Base-by-base conservation (phyloP, 2,888 invertebrate genomes). In the Marasmarcha lunaedactyla region DNA sequence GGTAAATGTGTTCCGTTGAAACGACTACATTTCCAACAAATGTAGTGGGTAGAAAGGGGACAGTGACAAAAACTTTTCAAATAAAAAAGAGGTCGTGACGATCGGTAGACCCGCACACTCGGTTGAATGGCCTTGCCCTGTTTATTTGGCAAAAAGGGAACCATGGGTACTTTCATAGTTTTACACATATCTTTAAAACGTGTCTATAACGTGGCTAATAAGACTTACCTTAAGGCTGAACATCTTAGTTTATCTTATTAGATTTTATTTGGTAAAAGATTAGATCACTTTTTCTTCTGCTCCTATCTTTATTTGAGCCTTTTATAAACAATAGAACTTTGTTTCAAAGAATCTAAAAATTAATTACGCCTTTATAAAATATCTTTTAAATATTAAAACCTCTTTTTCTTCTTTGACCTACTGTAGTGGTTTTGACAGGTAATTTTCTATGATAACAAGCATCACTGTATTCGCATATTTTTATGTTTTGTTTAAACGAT, bases 131-230 rank as follows among this genome's bases (percentile, higher is more conserved):
- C 69, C 68, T 69, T 66, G 71, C 69, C 72, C 69, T 73, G 77
- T 77, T 72, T 77, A 78, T 79, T 78, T 76, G 69, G 66, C 66
- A 63, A 69, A 69, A 68, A 68, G 70, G 63, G 60, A 63, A 56
- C 59, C 56, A 54, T n/a, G n/a, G n/a, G n/a, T 56, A 57, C 59
- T 66, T 69, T 68, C 63, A 67, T 71, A 71, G 62, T 63, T 69
- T 63, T 55, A 47, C 47, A 49, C 47, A n/a, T n/a, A n/a, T n/a
- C 51, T 45, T 41, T 39, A 37, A 38, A 36, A 46, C 50, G 45
- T 43, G 44, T 6, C 6, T 9, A 6, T 25, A 25, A 25, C 9
- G 25, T 25, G 5, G 5, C 5, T 9, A 6, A 5, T 6, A 25
- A 25, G 9, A 25, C 5, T 5, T 25, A 25, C 25, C 25, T 25